Conservation (phyloP, 2,797 vertebrate species). For the Bufotes viridis region DNA sequence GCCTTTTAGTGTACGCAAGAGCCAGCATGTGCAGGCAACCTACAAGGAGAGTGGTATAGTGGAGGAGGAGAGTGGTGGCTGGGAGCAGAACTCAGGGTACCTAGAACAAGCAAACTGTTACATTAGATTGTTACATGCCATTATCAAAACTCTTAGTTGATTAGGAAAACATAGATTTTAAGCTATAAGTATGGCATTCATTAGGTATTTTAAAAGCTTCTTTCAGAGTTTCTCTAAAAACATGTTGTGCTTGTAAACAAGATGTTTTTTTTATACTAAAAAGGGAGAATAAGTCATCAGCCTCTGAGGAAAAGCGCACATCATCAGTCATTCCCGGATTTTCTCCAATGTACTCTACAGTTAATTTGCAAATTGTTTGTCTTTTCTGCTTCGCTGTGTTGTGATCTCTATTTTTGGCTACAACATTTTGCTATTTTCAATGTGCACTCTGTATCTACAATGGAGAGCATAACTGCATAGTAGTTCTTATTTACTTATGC, state of each 20-base stretch:
- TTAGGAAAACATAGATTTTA: background rate
- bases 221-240: background rate
- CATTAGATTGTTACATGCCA: background rate
- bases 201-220: background rate
- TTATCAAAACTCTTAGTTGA: background rate
- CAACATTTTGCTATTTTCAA: background rate
- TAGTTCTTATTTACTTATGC: background rate
- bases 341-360: background rate
- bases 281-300: conserved; percentile 1
- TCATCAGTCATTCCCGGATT: conserved; percentile 7
- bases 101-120: too few relatives aligned
- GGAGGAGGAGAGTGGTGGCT: too few relatives aligned
- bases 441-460: background rate
- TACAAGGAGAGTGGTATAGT: too few relatives aligned
- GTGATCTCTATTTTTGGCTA: conserved; percentile 6
- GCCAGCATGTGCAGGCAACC: too few relatives aligned
- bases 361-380: conserved; percentile 15
- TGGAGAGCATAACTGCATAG: background rate
- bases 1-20: too few relatives aligned
- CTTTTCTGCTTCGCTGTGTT: background rate
- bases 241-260: conserved; percentile 16
- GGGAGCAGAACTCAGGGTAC: too few relatives aligned
- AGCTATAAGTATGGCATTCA: too few relatives aligned
- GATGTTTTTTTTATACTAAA: background rate
- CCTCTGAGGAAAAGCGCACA: conserved; percentile 14